phyloP scores from a whole-genome alignment of 1,140 invertebrate species.

The Ceratitis capitata region DNA sequence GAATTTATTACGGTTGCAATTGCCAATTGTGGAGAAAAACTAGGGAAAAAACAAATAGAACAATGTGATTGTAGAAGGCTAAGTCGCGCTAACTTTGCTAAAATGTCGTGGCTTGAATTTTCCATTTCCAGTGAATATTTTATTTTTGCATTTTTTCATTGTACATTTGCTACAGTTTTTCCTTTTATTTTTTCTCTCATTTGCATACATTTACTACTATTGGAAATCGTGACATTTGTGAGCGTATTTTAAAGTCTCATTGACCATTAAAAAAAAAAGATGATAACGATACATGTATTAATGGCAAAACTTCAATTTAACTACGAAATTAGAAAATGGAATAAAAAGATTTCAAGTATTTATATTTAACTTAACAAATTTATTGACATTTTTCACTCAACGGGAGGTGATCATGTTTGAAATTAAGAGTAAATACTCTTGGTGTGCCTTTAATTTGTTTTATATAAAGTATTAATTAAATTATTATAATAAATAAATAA shows the following conservation, averaged over 20 bases:
- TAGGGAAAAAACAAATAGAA: background rate
- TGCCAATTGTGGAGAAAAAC: slow-evolving; percentile 11
- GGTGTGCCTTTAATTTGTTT: background rate
- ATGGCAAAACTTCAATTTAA: background rate
- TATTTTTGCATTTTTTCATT: background rate
- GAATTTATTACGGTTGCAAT: slow-evolving; percentile 22
- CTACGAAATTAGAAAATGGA: background rate
- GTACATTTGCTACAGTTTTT: background rate
- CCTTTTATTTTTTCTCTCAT: background rate
- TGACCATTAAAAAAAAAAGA: background rate
- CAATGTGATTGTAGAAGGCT: background rate
- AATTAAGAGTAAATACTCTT: background rate
- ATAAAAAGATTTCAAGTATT: background rate
- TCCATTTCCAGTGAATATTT: background rate
- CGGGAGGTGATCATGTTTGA: background rate
- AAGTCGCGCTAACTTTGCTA: background rate
- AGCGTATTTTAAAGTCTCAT: background rate
- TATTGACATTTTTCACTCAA: background rate
- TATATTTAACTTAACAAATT: too few species aligned
- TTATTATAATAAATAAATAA: too few species aligned
- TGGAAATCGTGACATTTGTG: background rate
- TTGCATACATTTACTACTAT: slow-evolving; percentile 9
- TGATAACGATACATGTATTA: background rate
- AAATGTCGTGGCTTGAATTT: slow-evolving; percentile 25
- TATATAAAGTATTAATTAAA: too few species aligned